A percentile compares a stretch with the other conserved stretches of the same genome.
These are phyloP conservation scores for Nyctibius grandis DNA, from an alignment of 2,797 vertebrate genomes.

Conservation along the genomic window DNA sequence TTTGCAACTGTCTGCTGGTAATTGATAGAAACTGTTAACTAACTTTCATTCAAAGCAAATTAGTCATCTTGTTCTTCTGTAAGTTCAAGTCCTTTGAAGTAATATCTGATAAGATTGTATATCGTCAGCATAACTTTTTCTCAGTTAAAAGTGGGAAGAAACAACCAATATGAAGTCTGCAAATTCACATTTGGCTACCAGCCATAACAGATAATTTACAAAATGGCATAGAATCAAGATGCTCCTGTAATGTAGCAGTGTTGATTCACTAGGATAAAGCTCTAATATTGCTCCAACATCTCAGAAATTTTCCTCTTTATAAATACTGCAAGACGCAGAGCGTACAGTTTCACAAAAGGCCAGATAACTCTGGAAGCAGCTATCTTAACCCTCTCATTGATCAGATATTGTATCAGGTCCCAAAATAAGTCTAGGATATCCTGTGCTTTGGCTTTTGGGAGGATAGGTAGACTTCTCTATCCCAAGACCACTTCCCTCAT, in stretches of 20 bases:
- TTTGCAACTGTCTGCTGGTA: neutral
- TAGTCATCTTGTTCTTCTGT: neutral
- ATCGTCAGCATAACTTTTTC: neutral
- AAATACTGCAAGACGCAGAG: neutral
- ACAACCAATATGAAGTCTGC: neutral
- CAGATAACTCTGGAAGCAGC: neutral
- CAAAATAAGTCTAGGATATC: neutral
- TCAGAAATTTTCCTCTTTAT: neutral
- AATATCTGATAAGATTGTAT: neutral
- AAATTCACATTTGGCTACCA: neutral
- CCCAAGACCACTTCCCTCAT: neutral
- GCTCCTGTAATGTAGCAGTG: accelerated
- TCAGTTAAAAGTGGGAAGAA: neutral
- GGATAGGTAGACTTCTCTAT: neutral
- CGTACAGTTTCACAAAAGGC: neutral
- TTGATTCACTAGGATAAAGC: neutral
- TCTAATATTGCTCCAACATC: neutral
- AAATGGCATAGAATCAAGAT: neutral
- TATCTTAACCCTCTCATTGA: neutral
- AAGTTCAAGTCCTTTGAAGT: neutral
- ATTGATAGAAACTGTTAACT: neutral
- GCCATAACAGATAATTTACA: neutral
- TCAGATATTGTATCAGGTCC: neutral
- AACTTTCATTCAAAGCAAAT: neutral
- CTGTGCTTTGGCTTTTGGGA: neutral